These are phyloP conservation scores for Rhopalosiphum nymphaeae DNA, from an alignment of 2,888 invertebrate genomes.

Conservation along the genomic window DNA sequence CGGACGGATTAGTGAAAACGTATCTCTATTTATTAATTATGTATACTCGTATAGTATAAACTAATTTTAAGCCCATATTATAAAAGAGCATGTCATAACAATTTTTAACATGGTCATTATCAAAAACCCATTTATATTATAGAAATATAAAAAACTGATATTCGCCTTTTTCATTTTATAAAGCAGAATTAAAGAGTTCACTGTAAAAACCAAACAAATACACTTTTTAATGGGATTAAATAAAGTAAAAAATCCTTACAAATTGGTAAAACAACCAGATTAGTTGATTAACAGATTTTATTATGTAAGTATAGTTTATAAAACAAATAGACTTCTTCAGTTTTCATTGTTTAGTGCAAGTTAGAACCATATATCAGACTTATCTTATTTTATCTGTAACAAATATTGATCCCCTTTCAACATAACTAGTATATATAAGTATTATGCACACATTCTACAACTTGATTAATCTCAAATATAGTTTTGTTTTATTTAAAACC, in stretches of 20 bases:
- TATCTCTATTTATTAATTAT: background rate
- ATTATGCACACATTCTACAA: background rate
- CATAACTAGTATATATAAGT: background rate
- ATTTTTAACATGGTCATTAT: background rate
- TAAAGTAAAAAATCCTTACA: background rate
- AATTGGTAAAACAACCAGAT: background rate
- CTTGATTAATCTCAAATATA: background rate
- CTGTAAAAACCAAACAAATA: background rate
- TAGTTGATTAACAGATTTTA: background rate
- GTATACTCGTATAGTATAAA: background rate
- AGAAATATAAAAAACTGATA: background rate
- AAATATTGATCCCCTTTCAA: background rate
- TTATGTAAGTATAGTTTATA: background rate
- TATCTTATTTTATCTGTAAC: background rate
- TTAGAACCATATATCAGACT: background rate
- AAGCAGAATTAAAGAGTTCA: background rate
- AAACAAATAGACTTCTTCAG: background rate
- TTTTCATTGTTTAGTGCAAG: background rate
- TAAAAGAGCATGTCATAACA: background rate
- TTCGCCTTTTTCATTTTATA: background rate
- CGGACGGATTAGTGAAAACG: background rate
- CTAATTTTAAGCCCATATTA: background rate
- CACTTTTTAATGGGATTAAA: too few relatives aligned
- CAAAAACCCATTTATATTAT: background rate
- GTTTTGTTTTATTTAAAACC: background rate